phyloP scores from a whole-genome alignment of 2,797 vertebrate genomes.

The Synaphobranchus kaupii region DNA sequence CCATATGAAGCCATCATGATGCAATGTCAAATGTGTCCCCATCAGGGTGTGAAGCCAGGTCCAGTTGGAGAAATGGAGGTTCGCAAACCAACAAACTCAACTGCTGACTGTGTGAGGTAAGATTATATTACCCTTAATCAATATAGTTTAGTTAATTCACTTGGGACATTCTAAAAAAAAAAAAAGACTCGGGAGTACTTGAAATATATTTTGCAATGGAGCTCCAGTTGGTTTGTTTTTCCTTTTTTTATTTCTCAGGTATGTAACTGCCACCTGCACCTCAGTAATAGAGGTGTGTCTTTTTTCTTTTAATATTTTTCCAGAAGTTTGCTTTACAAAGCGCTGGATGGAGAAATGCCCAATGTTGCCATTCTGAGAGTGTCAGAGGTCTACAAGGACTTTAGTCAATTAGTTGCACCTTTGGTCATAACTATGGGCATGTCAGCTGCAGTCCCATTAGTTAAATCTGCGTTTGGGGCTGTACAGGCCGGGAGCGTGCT shows the following conservation, averaged over 20 bases:
- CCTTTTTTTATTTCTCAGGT: too few relatives aligned
- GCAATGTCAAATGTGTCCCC: slow-evolving; percentile 11
- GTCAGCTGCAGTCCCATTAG: slow-evolving; percentile 18
- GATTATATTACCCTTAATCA: slow-evolving; percentile 12
- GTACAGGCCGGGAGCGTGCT: slow-evolving; percentile 28
- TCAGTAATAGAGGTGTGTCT: not conserved
- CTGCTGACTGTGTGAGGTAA: slow-evolving; percentile 25
- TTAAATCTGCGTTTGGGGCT: slow-evolving; percentile 23
- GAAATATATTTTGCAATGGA: too few relatives aligned
- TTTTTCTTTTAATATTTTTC: not conserved
- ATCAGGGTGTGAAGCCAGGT: slow-evolving; percentile 31
- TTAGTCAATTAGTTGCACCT: slow-evolving; percentile 7
- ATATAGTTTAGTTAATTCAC: slow-evolving; percentile 6
- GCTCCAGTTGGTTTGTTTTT: too few relatives aligned
- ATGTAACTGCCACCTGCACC: too few relatives aligned
- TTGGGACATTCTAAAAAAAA: too few relatives aligned
- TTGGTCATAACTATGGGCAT: slow-evolving; percentile 22
- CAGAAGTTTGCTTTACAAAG: slow-evolving; percentile 29
- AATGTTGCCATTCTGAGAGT: slow-evolving; percentile 22
- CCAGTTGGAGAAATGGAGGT: slow-evolving; percentile 22
- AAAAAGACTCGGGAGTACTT: too few relatives aligned
- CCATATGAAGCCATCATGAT: not conserved
- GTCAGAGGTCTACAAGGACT: slow-evolving; percentile 22
- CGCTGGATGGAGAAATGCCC: slow-evolving; percentile 25
- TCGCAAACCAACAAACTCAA: slow-evolving; percentile 18